Conservation (phyloP, 2,113 vertebrate genomes). For the Platichthys stellatus region DNA sequence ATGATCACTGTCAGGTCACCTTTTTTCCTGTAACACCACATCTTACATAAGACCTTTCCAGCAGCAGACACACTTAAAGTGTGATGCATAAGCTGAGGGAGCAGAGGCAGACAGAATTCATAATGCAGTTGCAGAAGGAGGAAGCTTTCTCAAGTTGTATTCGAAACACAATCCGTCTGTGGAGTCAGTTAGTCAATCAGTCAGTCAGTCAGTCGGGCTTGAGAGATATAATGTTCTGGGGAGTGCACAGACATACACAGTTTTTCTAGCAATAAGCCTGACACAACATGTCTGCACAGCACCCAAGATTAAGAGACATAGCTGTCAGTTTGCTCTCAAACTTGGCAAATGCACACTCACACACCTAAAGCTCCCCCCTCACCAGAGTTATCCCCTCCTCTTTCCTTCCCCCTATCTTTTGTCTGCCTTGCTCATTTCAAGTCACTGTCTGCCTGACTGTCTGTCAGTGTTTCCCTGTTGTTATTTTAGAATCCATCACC, state of each 20-base stretch:
- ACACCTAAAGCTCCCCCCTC: conserved; percentile 8
- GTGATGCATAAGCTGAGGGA: conserved; percentile 16
- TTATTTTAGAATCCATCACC: conserved; percentile 59
- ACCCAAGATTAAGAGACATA: conserved; percentile 3
- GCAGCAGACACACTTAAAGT: neutral
- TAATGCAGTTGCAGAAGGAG: conserved; percentile 27
- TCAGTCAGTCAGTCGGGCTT: neutral
- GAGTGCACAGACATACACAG: neutral
- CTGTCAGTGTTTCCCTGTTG: conserved; percentile 50
- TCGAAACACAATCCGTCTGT: conserved; percentile 29
- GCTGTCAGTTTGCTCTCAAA: conserved; percentile 43
- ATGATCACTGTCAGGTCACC: neutral
- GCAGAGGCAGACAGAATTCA: conserved; percentile 34
- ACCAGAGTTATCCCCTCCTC: conserved; percentile 9
- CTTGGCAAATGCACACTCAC: conserved; percentile 28
- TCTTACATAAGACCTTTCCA: conserved; percentile 5
- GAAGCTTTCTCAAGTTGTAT: conserved; percentile 23
- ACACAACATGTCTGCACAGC: conserved; percentile 30
- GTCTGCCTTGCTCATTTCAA: conserved; percentile 39
- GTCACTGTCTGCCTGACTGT: conserved; percentile 41
- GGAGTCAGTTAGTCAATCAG: neutral
- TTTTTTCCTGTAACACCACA: neutral
- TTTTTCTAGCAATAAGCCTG: neutral
- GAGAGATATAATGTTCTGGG: neutral
- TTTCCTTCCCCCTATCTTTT: conserved; percentile 22